Conservation (phyloP, 2,113 vertebrate genomes). For the Diadophis punctatus region DNA sequence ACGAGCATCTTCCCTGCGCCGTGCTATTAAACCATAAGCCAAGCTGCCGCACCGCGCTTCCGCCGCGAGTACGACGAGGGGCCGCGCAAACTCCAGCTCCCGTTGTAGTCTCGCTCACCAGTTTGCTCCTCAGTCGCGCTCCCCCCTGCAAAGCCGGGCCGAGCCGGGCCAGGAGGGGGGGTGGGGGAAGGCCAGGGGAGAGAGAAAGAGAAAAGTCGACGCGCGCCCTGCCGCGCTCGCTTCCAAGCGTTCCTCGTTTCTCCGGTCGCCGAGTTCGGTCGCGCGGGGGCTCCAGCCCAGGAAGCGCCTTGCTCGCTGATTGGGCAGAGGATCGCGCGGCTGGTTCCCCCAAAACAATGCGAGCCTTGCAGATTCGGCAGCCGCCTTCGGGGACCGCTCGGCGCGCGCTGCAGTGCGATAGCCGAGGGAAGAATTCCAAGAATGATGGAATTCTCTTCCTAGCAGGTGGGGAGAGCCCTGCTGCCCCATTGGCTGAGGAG, state of each 20-base stretch:
- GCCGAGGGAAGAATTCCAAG: slow-evolving; percentile 82
- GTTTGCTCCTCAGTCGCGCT: slow-evolving; percentile 13
- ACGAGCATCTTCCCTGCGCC: neutral
- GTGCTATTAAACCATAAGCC: neutral
- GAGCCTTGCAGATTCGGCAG: slow-evolving; percentile 25
- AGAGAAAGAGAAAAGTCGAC: no score
- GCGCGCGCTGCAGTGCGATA: slow-evolving; percentile 11
- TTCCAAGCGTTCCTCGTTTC: slow-evolving; percentile 1
- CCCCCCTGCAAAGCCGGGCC: neutral
- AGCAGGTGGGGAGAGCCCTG: slow-evolving; percentile 84
- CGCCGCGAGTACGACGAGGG: neutral
- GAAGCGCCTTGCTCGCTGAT: neutral
- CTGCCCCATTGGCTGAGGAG: slow-evolving; percentile 71
- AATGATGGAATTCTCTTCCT: slow-evolving; percentile 88
- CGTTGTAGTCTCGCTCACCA: neutral
- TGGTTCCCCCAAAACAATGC: neutral
- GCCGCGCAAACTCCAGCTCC: neutral
- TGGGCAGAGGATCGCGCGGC: neutral
- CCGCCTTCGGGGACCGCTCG: slow-evolving; percentile 12
- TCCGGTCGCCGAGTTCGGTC: slow-evolving; percentile 1
- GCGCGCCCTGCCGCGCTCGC: slow-evolving; percentile 1
- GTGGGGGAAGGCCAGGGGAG: no score
- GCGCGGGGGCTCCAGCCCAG: slow-evolving; percentile 13
- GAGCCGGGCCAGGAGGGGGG: neutral
- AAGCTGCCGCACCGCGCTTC: neutral